Evolutionary conservation across 2,113 vertebrate species (phyloP).

Genomic region (Zosterops lateralis): DNA sequence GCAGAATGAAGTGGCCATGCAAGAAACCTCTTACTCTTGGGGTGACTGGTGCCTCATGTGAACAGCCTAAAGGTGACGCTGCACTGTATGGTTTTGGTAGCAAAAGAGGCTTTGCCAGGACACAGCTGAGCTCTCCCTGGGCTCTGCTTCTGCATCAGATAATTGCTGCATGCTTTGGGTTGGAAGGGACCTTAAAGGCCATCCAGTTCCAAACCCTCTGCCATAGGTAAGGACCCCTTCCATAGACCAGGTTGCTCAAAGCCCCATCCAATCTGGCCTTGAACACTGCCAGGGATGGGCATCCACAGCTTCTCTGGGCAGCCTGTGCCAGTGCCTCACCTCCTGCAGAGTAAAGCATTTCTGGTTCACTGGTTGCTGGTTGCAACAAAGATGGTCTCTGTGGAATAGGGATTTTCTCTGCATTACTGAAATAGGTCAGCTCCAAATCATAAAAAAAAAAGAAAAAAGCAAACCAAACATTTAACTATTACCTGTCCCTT

Average conservation of each 20-base stretch:
- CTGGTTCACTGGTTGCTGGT: not conserved
- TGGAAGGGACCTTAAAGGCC: not conserved
- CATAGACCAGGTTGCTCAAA: not conserved
- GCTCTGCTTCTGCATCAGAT: not conserved
- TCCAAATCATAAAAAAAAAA: not conserved
- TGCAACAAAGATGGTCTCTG: not conserved
- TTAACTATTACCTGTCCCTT: not conserved
- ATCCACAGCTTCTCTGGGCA: not conserved
- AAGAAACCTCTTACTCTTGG: not conserved
- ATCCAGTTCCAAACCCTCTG: not conserved
- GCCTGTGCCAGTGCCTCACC: not conserved
- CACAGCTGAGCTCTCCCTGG: not conserved
- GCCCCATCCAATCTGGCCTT: not conserved
- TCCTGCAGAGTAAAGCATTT: fast-evolving
- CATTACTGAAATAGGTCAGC: not conserved
- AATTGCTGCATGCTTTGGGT: not conserved
- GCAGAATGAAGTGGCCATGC: fast-evolving
- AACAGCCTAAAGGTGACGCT: not conserved
- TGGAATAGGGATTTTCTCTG: not conserved
- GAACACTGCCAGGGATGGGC: not conserved
- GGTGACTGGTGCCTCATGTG: not conserved
- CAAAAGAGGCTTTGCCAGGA: not conserved
- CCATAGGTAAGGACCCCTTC: not conserved
- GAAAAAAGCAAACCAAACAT: not conserved
- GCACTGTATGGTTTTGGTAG: fast-evolving